Base-by-base conservation (phyloP, 1,140 invertebrate genomes). In the Danaus melanippus region DNA sequence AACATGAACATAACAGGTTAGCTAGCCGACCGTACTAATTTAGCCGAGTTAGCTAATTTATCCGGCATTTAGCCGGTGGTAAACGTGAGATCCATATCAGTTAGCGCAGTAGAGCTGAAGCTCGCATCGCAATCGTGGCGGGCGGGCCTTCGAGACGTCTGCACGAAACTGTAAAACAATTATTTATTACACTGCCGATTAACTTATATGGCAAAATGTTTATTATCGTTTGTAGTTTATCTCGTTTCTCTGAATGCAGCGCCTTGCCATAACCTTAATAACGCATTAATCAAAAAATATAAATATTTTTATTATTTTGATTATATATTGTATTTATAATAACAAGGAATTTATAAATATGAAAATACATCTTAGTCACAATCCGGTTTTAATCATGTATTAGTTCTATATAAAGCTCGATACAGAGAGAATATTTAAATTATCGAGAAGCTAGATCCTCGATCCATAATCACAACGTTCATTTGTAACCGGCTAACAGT, bases 1-100 rank as follows among this genome's bases (percentile, higher is more conserved):
- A 32, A 32, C 21, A 32, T 32, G 21, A 42, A 42, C 12, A 51
- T 42, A 57, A 46, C 48, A 40, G 46, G 46, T 40, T 50, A 44
- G 62, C 62, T 60, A 66, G 66, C 66, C 64, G 65, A 64, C 66
- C 60, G 46, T 67, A 74, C 75, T 77, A 79, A 82, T 76, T 80
- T 75, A 77, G 79, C 68, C 75, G 71, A 60, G 76, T 78, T 74
- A 73, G 72, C 75, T 84, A 84, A 84, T 82, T 82, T 84, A 82
- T 84, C 79, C 74, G 71, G 74, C 79, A 82, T 84, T 84, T 84
- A 79, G 74, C 74, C 65, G 69, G 59, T 64, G 63, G 77, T 70
- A 74, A 82, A 76, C 79, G 79, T 84, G 81, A 84, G 79, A 80
- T 84, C 67, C 69, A 76, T 82, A 84, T 84, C 81, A 69, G 65